A percentile compares a stretch with the other conserved stretches of the same genome.
Evolutionary conservation across 2,888 invertebrate genomes (phyloP).

Genomic region (Nomada ferruginata): DNA sequence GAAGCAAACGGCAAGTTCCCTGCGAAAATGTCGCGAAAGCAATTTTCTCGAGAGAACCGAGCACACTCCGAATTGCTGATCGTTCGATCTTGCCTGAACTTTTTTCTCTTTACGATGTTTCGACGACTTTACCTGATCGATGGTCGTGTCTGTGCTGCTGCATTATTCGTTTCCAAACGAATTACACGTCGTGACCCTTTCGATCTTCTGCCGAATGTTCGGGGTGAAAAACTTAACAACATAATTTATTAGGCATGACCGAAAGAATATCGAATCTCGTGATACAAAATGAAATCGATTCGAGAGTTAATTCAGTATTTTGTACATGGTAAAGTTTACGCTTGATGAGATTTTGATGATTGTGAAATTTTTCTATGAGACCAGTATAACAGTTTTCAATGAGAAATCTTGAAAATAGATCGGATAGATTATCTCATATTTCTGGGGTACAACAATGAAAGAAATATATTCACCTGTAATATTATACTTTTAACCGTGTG

Average conservation of each 20-base stretch:
- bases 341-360: not conserved
- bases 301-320: constrained; percentile 1
- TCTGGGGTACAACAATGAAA: too few relatives aligned
- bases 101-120: constrained; percentile 47
- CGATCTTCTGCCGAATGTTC: not conserved
- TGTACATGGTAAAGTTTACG: too few relatives aligned
- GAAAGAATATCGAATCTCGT: not conserved
- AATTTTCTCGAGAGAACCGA: constrained; percentile 69
- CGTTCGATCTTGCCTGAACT: constrained; percentile 56
- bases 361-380: not conserved
- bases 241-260: not conserved
- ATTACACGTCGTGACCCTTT: not conserved
- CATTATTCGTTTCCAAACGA: constrained; percentile 33
- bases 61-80: constrained; percentile 54
- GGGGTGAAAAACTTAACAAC: not conserved
- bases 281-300: constrained; percentile 2
- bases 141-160: constrained; percentile 29
- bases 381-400: too few relatives aligned
- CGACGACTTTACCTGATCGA: constrained; percentile 60
- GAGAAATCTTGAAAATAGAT: too few relatives aligned
- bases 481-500: not conserved
- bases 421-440: too few relatives aligned
- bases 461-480: not conserved
- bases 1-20: constrained; percentile 50
- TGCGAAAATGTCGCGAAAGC: constrained; percentile 72